Conservation (phyloP, 2,888 invertebrate genomes). For the Oscheius onirici region DNA sequence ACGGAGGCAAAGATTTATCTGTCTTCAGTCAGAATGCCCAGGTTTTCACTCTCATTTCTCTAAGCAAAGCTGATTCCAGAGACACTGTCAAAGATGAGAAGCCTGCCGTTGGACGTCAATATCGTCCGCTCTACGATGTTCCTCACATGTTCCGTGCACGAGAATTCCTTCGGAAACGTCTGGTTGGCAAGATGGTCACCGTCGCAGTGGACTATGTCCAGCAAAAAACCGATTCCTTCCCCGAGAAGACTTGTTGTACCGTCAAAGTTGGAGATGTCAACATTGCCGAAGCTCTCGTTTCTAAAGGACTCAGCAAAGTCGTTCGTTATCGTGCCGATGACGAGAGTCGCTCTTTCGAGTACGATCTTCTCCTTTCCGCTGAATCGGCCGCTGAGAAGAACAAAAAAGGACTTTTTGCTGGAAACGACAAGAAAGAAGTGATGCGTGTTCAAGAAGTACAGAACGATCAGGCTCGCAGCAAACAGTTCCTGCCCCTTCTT, state of each 20-base stretch:
- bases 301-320: constrained; percentile 87
- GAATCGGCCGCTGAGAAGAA: constrained; percentile 91
- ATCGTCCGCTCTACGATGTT: constrained; percentile 90
- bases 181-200: constrained; percentile 87
- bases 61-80: no score
- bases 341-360: constrained; percentile 80
- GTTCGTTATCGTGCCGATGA: constrained; percentile 93
- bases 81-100: constrained; percentile 71
- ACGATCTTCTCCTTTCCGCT: constrained; percentile 89
- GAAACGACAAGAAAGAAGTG: constrained; percentile 53
- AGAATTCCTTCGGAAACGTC: constrained; percentile 90
- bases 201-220: constrained; percentile 95
- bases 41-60: no score
- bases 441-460: constrained; percentile 58
- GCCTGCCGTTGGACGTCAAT: constrained; percentile 58
- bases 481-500: constrained; percentile 89
- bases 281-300: constrained; percentile 83
- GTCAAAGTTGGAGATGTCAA: constrained; percentile 80
- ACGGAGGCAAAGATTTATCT: constrained; percentile 89
- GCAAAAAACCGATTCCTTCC: constrained; percentile 90
- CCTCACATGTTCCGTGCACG: constrained; percentile 98
- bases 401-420: constrained; percentile 82
- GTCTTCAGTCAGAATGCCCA: constrained; percentile 92
- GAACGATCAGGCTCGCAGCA: constrained; percentile 64
- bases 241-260: constrained; percentile 90